Conservation (phyloP, 2,113 vertebrate species). For the Grallaria varia region DNA sequence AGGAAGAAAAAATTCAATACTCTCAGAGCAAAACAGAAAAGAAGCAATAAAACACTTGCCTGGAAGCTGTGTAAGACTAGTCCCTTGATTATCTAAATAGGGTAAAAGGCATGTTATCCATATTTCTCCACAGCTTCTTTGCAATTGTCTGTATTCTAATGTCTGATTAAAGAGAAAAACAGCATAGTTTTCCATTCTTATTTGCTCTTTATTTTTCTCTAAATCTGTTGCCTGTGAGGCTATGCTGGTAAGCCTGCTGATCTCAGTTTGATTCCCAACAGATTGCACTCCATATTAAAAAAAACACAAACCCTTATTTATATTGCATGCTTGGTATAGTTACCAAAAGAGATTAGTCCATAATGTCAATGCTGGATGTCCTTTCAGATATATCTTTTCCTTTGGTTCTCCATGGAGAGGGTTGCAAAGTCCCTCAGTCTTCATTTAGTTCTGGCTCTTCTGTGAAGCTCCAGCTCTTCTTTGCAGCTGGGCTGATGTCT, state of each 20-base stretch:
- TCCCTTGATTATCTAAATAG: neutral
- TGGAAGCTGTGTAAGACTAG: neutral
- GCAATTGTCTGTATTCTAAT: neutral
- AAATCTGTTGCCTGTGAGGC: neutral
- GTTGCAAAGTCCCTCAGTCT: neutral
- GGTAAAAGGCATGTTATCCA: neutral
- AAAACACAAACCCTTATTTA: accelerated
- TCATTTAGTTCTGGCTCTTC: neutral
- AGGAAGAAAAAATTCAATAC: neutral
- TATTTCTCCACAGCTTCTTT: neutral
- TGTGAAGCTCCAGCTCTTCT: neutral
- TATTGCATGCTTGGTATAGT: neutral
- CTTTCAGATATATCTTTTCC: neutral
- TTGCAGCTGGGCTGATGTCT: neutral
- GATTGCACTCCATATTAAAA: neutral
- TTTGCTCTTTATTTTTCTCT: neutral
- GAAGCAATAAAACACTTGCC: neutral
- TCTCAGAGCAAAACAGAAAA: neutral
- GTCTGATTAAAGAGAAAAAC: neutral
- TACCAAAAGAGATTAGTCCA: neutral
- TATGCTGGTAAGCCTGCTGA: neutral
- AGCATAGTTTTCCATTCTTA: neutral
- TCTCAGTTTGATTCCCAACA: neutral
- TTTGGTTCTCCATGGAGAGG: neutral
- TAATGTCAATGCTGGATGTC: neutral